Percentiles rank a stretch among this genome's conserved stretches.
Conservation (phyloP, 2,797 vertebrate genomes). For the Jordanella pulchra region DNA sequence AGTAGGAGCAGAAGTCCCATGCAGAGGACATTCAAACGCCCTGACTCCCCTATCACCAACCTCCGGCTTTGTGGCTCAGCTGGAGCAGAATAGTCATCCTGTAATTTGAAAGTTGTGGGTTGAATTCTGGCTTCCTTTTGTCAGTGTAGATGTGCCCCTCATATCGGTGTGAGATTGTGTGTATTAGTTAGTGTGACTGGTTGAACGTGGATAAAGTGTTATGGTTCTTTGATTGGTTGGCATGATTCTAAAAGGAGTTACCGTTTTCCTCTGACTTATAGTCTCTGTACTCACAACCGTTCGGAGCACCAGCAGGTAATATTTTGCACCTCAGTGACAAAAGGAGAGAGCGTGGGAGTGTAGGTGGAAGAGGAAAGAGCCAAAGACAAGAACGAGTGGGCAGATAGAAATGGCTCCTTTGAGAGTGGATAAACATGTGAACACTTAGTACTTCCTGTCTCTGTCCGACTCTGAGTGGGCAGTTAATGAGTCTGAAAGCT, state of each 20-base stretch:
- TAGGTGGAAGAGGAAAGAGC: conserved; percentile 66
- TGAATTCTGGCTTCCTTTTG: no score
- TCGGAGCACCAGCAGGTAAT: conserved; percentile 47
- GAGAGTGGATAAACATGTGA: conserved; percentile 75
- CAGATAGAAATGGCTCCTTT: conserved; percentile 65
- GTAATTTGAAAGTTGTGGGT: no score
- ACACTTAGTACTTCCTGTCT: conserved; percentile 61
- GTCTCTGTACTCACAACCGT: conserved; percentile 34
- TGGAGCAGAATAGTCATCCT: no score
- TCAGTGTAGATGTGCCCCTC: no score
- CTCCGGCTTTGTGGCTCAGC: conserved; percentile 7
- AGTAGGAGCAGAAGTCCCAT: conserved; percentile 41
- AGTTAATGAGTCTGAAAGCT: conserved; percentile 77
- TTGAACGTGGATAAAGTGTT: no score
- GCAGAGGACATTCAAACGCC: conserved; percentile 40
- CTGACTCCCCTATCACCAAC: conserved; percentile 37
- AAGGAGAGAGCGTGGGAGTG: conserved; percentile 53
- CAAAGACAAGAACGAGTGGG: conserved; percentile 63
- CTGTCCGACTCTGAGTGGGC: conserved; percentile 69
- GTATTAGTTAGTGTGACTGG: no score
- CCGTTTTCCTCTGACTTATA: conserved; percentile 15
- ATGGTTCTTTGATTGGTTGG: no score
- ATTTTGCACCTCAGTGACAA: conserved; percentile 56
- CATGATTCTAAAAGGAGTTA: no score
- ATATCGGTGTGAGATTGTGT: no score